Percentiles rank a stretch among this genome's conserved stretches.
These are phyloP conservation scores for Drosophila mettleri DNA, from an alignment of 2,888 invertebrate genomes.

Conservation along the genomic window DNA sequence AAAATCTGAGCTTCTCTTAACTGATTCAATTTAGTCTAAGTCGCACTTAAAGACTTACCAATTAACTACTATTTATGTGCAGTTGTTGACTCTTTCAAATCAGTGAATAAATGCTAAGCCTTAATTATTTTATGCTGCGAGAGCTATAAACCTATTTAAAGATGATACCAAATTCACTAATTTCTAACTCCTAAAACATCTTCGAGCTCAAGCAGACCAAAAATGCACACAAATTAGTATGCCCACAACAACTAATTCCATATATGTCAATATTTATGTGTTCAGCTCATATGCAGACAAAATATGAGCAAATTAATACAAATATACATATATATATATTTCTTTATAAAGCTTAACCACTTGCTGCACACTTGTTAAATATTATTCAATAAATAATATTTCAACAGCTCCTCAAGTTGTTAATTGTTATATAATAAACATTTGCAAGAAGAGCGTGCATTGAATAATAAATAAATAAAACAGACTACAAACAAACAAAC, in stretches of 20 bases:
- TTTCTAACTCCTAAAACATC: neutral
- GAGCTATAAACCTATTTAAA: neutral
- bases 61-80: no score
- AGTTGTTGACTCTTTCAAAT: neutral
- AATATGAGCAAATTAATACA: neutral
- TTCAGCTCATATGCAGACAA: neutral
- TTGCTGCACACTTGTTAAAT: constrained; percentile 21
- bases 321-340: neutral
- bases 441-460: constrained; percentile 49
- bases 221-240: neutral
- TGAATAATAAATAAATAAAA: constrained; percentile 73
- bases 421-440: constrained; percentile 69
- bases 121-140: neutral
- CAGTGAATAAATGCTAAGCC: neutral
- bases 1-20: neutral
- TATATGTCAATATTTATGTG: neutral
- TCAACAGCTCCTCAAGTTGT: constrained; percentile 51
- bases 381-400: constrained; percentile 57
- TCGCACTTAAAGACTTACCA: no score
- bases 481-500: constrained; percentile 38
- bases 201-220: neutral
- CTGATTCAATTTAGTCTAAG: neutral
- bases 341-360: neutral
- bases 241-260: neutral
- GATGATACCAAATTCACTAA: neutral